Base-by-base conservation (phyloP, 2,888 invertebrate genomes). In the Meteorus cinctellus region DNA sequence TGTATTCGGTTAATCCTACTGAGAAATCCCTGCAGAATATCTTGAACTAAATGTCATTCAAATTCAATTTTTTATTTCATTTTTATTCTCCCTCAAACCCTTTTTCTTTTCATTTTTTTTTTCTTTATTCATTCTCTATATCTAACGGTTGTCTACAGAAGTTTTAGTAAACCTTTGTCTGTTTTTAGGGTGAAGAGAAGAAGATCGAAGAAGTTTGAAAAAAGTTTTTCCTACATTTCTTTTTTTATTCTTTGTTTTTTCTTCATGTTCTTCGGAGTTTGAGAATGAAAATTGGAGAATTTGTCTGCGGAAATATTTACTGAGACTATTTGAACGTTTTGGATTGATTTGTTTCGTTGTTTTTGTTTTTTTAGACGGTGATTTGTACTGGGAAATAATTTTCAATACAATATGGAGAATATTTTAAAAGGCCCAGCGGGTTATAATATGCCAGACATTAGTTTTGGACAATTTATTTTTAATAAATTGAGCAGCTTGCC, bases 281-380 rank as follows among this genome's bases (percentile, higher is more conserved):
- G n/a, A 14, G n/a, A 24, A 55, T 8, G 5, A 55, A 55, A 55
- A 55, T 55, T 19, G 19, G 5, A 79, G 80, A 78, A 82, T 82
- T 80, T 79, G 76, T 79, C 81, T 81, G 72, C 71, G 78, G 77
- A 83, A 81, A 81, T 78, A 82, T 65, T 41, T n/a, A 36, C 65
- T n/a, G 6, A 19, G 36, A n/a, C 6, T 10, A 65, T 19, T 31
- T 65, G 8, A 41, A 65, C 14, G 5, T 34, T 63, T 14, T 63
- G 14, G 8, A 34, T 34, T 34, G 34, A 34, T 34, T n/a, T 31
- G 16, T 65, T 41, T 34, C 29, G 1, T 10, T 31, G 24, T 31
- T 34, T 29, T 63, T 34, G 8, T 34, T 34, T 34, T 34, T 4
- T 34, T 34, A 34, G 34, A 24, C 24, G 34, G 4, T 34, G 34